Base-by-base conservation (phyloP, 1,140 invertebrate genomes). In the Temnothorax nylanderi region DNA sequence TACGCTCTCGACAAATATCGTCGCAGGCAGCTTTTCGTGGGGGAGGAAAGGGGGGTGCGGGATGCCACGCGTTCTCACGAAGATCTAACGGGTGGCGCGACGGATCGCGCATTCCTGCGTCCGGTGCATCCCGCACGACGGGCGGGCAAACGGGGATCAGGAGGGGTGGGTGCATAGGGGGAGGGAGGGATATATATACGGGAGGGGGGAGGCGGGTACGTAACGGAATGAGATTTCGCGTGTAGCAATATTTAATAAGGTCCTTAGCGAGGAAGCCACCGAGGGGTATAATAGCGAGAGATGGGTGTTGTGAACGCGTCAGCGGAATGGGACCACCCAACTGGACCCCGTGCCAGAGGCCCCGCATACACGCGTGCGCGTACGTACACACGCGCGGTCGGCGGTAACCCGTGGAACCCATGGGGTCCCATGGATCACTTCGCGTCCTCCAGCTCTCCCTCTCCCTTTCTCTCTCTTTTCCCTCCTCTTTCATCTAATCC, bases 251-350 rank as follows among this genome's bases (percentile, higher is more conserved):
- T 94, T 94, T 94, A 94, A 94, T 94, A 94, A 94, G 94, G 92
- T 94, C 92, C 94, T 94, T 94, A 94, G 93, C 92, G 90, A 92
- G 64, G 89, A 84, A 90, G 90, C 88, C 92, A 93, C 90, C 93
- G 85, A 90, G 92, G 90, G 89, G 92, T 93, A 91, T 92, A 93
- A 93, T 92, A 93, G 93, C 92, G 91, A 91, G 86, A 93, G 93
- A 93, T 93, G 93, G 92, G 93, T 93, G 93, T 94, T 93, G 94
- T 91, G 93, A 94, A 94, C 94, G 92, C 94, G 93, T 94, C 94
- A 94, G 94, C 94, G 93, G 92, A 94, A 94, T 94, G 94, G 93
- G 93, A 94, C 94, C 94, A 94, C 94, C 94, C 94, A 94, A 94
- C 92, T 67, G 90, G 94, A 91, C 87, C 93, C 93, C 92, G 93